Base-by-base conservation (phyloP, 1,140 invertebrate genomes). In the Rhynchophorus ferrugineus region DNA sequence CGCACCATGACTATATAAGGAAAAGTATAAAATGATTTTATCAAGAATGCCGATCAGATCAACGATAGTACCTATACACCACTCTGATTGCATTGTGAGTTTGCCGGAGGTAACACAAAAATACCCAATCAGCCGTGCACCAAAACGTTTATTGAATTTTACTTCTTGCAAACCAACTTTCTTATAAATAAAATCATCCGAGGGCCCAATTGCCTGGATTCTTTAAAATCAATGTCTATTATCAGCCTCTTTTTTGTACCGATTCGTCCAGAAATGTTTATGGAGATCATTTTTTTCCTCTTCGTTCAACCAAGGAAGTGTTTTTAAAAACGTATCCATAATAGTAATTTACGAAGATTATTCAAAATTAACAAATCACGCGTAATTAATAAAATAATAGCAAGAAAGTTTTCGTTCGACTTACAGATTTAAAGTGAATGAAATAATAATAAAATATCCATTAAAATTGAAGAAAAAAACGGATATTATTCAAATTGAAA, bases 41-140 rank as follows among this genome's bases (percentile, higher is more conserved):
- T 50, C 54, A 37, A 20, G 36, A 20, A 19, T 42, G 19, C n/a
- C 44, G 50, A 46, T 56, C 24, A 29, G 24, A 29, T 53, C 47
- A 48, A 11, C 13, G 49, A 35, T 36, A 20, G 39, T n/a, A 41
- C 54, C 42, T 44, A 44, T 56, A 56, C 49, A 53, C 49, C 5
- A 44, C 54, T 43, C 45, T 61, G 60, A 61, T 61, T 60, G 37
- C 60, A 61, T 61, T 59, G 57, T 61, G 50, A 16, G 34, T 22
- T 34, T 17, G 47, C 56, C 44, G 49, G 50, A 59, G 59, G 49
- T 61, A 57, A 61, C 57, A 59, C 59, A 62, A 62, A 62, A 58
- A 60, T 41, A 41, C 53, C 58, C 61, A 62, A 62, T 62, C 61
- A 62, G 53, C 49, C 53, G 52, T 49, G 48, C 56, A 56, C 33